Conservation (phyloP, 2,888 invertebrate species). For the Hecatera dysodea region DNA sequence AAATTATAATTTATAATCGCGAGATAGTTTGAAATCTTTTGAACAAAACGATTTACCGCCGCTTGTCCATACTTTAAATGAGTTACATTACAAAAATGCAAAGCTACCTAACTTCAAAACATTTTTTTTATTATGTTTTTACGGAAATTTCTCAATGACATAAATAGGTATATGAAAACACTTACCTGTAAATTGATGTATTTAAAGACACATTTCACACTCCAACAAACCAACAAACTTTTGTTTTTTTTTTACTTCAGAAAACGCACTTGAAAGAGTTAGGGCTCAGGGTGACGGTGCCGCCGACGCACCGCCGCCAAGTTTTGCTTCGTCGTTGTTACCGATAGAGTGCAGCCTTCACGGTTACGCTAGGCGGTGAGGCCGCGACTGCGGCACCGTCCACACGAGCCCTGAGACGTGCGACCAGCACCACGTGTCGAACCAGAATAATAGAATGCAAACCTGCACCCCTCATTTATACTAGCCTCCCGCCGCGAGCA, state of each 20-base stretch:
- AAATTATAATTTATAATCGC: not conserved
- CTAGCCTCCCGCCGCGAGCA: too few relatives aligned
- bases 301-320: too few relatives aligned
- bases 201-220: not conserved
- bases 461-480: not conserved
- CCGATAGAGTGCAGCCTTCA: too few relatives aligned
- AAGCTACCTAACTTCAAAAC: not conserved
- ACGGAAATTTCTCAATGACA: not conserved
- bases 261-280: too few relatives aligned
- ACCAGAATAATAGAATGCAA: not conserved
- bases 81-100: not conserved
- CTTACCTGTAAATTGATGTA: slow-evolving; percentile 9
- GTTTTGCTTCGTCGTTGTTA: not conserved
- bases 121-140: not conserved
- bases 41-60: not conserved
- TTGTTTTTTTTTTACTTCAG: not conserved
- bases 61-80: not conserved
- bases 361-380: too few relatives aligned
- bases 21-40: not conserved
- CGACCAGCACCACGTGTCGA: not conserved
- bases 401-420: not conserved
- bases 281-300: too few relatives aligned
- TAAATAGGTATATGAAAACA: not conserved
- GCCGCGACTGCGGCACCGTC: too few relatives aligned
- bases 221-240: not conserved